phyloP scores from a whole-genome alignment of 2,888 invertebrate genomes.

The Melinaea marsaeus region DNA sequence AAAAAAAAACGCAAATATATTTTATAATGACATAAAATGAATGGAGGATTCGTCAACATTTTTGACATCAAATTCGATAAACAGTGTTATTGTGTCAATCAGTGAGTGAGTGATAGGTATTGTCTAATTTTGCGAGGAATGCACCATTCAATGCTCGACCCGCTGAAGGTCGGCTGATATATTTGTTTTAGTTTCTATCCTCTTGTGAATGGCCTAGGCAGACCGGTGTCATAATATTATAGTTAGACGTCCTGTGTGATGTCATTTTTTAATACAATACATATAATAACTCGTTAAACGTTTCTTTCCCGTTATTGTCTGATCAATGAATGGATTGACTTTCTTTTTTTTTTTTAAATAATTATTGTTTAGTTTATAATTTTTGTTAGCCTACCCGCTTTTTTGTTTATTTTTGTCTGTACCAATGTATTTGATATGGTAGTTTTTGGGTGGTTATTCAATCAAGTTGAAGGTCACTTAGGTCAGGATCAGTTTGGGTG shows the following conservation, averaged over 20 bases:
- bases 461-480: no score
- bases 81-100: no score
- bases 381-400: no score
- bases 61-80: no score
- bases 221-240: conserved; percentile 40
- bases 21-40: no score
- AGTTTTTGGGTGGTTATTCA: no score
- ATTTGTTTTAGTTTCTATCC: conserved; percentile 41
- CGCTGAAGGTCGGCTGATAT: conserved; percentile 38
- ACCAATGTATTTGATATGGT: no score
- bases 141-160: conserved; percentile 37
- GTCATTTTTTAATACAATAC: conserved; percentile 24
- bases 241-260: conserved; percentile 34
- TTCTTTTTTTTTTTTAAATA: not conserved
- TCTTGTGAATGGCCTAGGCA: conserved; percentile 38
- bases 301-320: conserved; percentile 1
- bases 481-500: no score
- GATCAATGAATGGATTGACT: not conserved
- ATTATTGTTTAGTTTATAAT: no score
- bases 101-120: not conserved
- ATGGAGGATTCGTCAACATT: no score
- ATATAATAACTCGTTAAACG: not conserved
- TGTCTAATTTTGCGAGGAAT: conserved; percentile 28
- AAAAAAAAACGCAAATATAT: no score
- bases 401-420: no score